Evolutionary conservation across 2,888 invertebrate genomes (phyloP).

Genomic region (Ernsta delagoae): DNA sequence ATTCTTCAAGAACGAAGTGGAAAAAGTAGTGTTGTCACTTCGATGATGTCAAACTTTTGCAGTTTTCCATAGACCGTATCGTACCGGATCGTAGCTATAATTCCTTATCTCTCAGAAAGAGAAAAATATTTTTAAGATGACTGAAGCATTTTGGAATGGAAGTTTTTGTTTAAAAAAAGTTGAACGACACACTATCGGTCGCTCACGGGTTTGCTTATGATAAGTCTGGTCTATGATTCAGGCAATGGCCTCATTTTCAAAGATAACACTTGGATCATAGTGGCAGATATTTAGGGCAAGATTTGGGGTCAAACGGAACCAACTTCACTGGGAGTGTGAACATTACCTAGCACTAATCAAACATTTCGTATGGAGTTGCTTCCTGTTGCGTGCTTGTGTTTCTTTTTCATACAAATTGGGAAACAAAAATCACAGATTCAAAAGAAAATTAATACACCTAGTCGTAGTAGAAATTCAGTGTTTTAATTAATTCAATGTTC

Average conservation of each 20-base stretch:
- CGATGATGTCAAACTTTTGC: too few species aligned
- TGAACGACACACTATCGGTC: conserved; percentile 53
- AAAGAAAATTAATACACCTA: too few species aligned
- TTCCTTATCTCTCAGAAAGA: not conserved
- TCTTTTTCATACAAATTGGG: not conserved
- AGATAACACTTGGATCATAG: conserved; percentile 45
- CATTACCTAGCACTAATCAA: conserved; percentile 19
- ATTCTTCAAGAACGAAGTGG: too few species aligned
- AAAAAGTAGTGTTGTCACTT: too few species aligned
- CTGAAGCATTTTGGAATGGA: not conserved
- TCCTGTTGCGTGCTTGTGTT: conserved; percentile 14
- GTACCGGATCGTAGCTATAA: too few species aligned
- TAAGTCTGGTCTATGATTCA: conserved; percentile 48
- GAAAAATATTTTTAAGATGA: not conserved
- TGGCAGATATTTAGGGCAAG: conserved; percentile 42
- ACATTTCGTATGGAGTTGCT: conserved; percentile 16
- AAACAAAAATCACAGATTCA: too few species aligned
- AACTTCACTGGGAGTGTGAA: conserved; percentile 30
- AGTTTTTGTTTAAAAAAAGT: conserved; percentile 39
- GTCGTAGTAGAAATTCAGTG: too few species aligned
- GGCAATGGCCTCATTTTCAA: conserved; percentile 49
- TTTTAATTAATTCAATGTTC: too few species aligned
- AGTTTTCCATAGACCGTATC: too few species aligned
- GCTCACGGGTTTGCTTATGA: conserved; percentile 45
- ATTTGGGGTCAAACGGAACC: conserved; percentile 38